These are phyloP conservation scores for Clanis bilineata DNA, from an alignment of 2,888 invertebrate genomes.

Conservation along the genomic window DNA sequence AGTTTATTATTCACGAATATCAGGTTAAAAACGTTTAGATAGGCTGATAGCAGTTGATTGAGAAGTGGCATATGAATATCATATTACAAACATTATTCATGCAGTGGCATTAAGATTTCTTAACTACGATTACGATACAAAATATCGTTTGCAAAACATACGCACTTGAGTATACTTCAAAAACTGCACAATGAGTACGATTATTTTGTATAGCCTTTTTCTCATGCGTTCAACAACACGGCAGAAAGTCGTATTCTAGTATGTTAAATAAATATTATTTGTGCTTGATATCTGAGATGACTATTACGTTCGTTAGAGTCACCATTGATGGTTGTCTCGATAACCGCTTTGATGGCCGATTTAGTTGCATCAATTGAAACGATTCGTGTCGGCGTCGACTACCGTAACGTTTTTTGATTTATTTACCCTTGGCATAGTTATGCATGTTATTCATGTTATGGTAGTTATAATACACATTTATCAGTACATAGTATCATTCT, in stretches of 20 bases:
- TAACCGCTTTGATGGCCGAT: conserved; percentile 47
- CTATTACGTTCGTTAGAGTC: conserved; percentile 60
- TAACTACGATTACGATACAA: not conserved
- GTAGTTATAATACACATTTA: too few relatives aligned
- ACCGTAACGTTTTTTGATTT: conserved; percentile 40
- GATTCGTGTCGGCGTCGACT: conserved; percentile 37
- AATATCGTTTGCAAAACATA: not conserved
- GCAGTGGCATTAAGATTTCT: not conserved
- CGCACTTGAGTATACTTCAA: not conserved
- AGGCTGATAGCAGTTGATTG: not conserved
- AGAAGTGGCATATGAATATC: conserved; percentile 34
- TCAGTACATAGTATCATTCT: too few relatives aligned
- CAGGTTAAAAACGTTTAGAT: too few relatives aligned
- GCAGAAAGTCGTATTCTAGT: conserved; percentile 57
- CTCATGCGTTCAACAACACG: not conserved
- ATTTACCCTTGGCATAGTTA: conserved; percentile 35
- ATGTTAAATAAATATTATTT: conserved; percentile 50
- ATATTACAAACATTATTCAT: conserved; percentile 11
- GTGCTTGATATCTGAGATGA: conserved; percentile 47
- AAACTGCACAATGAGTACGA: not conserved
- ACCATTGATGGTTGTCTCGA: conserved; percentile 53
- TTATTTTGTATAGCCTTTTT: not conserved
- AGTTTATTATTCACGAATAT: too few relatives aligned
- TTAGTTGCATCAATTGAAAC: conserved; percentile 37
- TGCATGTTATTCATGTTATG: not conserved